Base-by-base conservation (phyloP, 2,888 invertebrate species). In the Eupithecia vulgata region DNA sequence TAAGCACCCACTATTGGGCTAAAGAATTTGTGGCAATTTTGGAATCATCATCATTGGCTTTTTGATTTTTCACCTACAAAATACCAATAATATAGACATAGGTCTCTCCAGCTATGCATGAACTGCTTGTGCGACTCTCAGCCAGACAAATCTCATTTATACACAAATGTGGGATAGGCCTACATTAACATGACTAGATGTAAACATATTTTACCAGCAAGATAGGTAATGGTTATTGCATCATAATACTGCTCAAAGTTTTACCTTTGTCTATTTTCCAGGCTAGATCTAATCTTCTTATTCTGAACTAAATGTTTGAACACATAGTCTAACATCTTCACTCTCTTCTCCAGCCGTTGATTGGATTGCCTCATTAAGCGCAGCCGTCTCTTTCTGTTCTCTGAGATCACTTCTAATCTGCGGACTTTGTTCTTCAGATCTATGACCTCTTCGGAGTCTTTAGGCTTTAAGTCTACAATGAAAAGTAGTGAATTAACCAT, bases 291-390 rank as follows among this genome's bases (percentile, higher is more conserved):
- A 15, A 72, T 74, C 40, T 80, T 79, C 74, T 86, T 88, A 75
- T 83, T 81, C 73, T 83, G 88, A 12, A 91, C 86, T 70, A 92
- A 83, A 83, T 92, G 90, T 78, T 87, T 87, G 6, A 93, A 83
- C 72, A 91, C 80, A 62, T 76, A 73, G 30, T 86, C 89, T 86
- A 91, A 86, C 65, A 81, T 78, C 0, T 87, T 85, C n/a, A 92
- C 61, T 76, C 91, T 91, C 70, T 81, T 88, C 52, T 80, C 78
- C 13, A 92, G 80, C 34, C 88, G 81, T 68, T 82, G 81, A 57
- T 87, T 88, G 0, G 84, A 80, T 70, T 89, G 90, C 89, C 90
- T 89, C 87, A 92, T 85, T 0, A 87, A 79, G 40, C 88, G 87
- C 12, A 92, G 78, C 67, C 85, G 85, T 45, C 82, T 84, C 74